Conservation (phyloP, 2,113 vertebrate genomes). For the Leptosomus discolor region DNA sequence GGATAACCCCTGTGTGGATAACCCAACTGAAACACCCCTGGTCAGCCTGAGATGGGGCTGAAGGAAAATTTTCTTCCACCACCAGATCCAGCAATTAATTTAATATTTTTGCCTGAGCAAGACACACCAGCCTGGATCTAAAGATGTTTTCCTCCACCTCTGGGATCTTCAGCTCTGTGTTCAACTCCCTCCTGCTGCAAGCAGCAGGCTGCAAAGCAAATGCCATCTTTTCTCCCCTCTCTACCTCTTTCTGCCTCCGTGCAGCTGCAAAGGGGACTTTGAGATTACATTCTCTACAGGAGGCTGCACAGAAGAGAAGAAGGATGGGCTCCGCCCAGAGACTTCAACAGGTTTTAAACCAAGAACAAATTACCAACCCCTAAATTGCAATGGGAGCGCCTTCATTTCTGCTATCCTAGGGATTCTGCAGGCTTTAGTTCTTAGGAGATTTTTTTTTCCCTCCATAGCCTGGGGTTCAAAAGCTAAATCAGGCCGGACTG, state of each 20-base stretch:
- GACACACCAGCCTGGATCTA: neutral
- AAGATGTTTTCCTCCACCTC: neutral
- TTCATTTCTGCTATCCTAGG: neutral
- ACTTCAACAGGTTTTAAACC: neutral
- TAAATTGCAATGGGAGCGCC: rapidly evolving
- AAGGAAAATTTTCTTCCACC: neutral
- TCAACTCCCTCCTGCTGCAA: neutral
- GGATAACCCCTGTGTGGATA: neutral
- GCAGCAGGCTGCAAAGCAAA: neutral
- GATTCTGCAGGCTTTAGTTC: neutral
- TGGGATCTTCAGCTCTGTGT: neutral
- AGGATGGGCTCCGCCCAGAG: neutral
- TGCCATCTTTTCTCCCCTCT: neutral
- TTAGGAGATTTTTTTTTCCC: neutral
- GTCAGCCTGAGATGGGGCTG: neutral
- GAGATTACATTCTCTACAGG: neutral
- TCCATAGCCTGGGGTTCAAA: neutral
- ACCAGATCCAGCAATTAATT: neutral
- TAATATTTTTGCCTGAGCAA: neutral
- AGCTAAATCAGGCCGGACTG: neutral
- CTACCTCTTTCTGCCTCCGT: neutral
- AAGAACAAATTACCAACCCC: neutral
- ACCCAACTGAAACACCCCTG: neutral
- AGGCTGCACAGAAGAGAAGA: neutral
- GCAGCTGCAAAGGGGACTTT: neutral